Base-by-base conservation (phyloP, 2,888 invertebrate genomes). In the Yponomeuta cagnagella region DNA sequence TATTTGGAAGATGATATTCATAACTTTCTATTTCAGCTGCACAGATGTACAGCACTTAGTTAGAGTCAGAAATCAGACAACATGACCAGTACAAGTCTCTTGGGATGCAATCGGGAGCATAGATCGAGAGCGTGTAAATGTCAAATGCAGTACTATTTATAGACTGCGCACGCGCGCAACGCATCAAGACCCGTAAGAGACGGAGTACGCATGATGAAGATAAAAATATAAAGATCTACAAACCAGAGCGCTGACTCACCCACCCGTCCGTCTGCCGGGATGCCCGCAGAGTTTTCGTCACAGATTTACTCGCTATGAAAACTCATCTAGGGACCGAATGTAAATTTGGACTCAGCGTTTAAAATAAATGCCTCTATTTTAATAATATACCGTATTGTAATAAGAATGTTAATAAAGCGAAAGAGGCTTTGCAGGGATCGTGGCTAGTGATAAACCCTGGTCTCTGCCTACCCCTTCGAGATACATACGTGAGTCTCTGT, bases 101-200 rank as follows among this genome's bases (percentile, higher is more conserved):
- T 30, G 52, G 30, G 68, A 68, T 68, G 58, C 68, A 68, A 68
- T 68, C 68, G 70, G 84, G 85, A 85, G 83, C 81, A 81, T 83
- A 85, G 87, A 88, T 87, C 81, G 86, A 79, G 90, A 86, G 79
- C 89, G 83, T 81, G 84, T 82, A 90, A 91, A 92, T 92, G 91
- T 90, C 92, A 91, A 86, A 83, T 83, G 86, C 82, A 83, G 77
- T 80, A 74, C 86, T 91, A 91, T 90, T 90, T 88, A 89, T 90
- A 90, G 87, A 74, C 68, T 8, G 76, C 73, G 73, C 76, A 30
- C 70, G 77, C 80, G 79, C 76, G 73, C 74, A 74, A 76, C 76
- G 77, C 82, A 81, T 86, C 86, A 83, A 83, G 82, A 86, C 86
- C 76, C 75, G 76, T 75, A 77, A 77, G 73, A 75, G 75, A 72